A percentile compares a stretch with the other conserved stretches of the same genome.
Conservation (phyloP, 53 echinoderm and acorn worm species). For the Stichopus horrens region DNA sequence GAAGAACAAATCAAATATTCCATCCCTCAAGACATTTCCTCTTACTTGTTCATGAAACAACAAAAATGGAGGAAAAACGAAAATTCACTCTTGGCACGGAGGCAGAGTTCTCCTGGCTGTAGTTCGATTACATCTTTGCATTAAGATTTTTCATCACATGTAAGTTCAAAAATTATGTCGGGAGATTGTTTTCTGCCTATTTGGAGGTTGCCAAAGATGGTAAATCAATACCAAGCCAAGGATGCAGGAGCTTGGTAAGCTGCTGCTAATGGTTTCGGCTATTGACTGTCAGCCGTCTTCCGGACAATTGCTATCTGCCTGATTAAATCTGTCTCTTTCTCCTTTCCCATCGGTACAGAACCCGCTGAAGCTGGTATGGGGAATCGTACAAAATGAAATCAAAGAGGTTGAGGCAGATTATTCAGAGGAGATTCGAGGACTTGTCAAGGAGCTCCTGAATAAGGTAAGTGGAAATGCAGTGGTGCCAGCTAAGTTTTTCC, state of each 20-base stretch:
- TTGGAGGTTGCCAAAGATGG: neutral
- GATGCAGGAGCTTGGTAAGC: neutral
- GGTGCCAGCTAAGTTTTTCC: too few relatives aligned
- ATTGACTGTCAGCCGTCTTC: slow-evolving; percentile 27
- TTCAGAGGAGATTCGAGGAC: slow-evolving; percentile 68
- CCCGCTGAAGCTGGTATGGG: slow-evolving; percentile 87
- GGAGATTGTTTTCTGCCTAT: slow-evolving; percentile 15
- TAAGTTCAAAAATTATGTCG: slow-evolving; percentile 17
- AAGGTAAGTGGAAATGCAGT: slow-evolving; percentile 62
- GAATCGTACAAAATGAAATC: slow-evolving; percentile 92
- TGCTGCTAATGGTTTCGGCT: slow-evolving; percentile 37
- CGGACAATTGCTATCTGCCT: slow-evolving; percentile 40
- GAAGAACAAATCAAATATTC: too few relatives aligned
- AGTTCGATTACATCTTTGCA: slow-evolving; percentile 11
- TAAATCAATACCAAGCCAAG: slow-evolving; percentile 36
- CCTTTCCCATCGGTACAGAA: slow-evolving; percentile 58
- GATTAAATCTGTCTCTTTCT: slow-evolving; percentile 21
- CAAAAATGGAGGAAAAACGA: neutral
- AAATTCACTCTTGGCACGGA: neutral
- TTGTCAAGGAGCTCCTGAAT: slow-evolving; percentile 75
- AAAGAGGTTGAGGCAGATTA: slow-evolving; percentile 68
- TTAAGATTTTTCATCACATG: neutral
- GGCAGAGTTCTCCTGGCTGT: neutral
- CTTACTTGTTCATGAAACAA: neutral
- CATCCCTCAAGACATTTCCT: neutral